Conservation (phyloP, 2,888 invertebrate genomes). For the Caenorhabditis plicata region DNA sequence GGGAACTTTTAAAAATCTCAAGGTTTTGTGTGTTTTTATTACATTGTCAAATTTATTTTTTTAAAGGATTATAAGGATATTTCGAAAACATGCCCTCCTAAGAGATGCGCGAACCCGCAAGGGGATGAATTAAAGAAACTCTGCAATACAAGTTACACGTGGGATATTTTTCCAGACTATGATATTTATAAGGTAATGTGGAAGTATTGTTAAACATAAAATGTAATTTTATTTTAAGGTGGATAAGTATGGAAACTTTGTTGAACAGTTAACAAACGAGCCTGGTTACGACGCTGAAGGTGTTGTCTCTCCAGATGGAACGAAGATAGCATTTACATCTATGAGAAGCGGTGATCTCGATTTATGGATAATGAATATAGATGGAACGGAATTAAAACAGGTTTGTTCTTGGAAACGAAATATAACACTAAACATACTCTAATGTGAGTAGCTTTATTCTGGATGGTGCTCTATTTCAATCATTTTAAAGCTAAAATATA, state of each 20-base stretch:
- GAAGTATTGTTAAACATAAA: background rate
- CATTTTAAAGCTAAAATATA: too few species aligned
- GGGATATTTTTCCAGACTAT: conserved; percentile 58
- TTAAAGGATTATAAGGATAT: conserved; percentile 16
- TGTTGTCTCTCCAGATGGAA: conserved; percentile 51
- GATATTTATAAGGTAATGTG: conserved; percentile 53
- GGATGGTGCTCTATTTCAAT: too few species aligned
- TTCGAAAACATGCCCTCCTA: conserved; percentile 52
- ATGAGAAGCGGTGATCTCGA: conserved; percentile 55
- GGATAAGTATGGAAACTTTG: conserved; percentile 57
- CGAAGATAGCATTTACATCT: conserved; percentile 56
- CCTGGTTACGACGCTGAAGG: conserved; percentile 60
- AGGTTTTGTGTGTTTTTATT: conserved; percentile 7
- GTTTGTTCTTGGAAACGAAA: conserved; percentile 13
- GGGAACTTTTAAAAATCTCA: conserved; percentile 55
- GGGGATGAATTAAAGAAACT: conserved; percentile 39
- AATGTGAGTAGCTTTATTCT: too few species aligned
- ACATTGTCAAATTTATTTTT: background rate
- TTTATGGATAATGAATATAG: conserved; percentile 53
- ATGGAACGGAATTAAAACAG: conserved; percentile 50
- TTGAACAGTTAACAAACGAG: conserved; percentile 49
- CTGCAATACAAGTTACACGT: conserved; percentile 56
- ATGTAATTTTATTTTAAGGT: conserved; percentile 24
- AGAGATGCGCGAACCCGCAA: conserved; percentile 41
- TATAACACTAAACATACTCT: too few species aligned